phyloP scores from a whole-genome alignment of 2,888 invertebrate genomes.

The Sipha maydis region DNA sequence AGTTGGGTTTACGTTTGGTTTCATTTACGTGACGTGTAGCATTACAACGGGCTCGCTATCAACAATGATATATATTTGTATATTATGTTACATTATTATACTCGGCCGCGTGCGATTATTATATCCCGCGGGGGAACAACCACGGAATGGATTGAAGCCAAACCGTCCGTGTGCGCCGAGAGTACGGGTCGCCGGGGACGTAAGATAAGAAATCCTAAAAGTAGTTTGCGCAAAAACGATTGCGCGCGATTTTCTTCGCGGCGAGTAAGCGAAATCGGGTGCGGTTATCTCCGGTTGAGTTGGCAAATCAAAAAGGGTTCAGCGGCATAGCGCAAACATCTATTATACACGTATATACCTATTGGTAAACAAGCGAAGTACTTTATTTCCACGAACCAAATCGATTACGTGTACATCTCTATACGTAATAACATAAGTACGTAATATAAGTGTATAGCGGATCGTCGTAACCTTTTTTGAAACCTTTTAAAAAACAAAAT shows the following conservation, averaged over 20 bases:
- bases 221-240: neutral
- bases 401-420: neutral
- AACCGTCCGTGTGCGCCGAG: too few relatives aligned
- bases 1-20: too few relatives aligned
- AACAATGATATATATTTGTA: too few relatives aligned
- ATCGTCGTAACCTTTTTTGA: neutral
- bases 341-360: neutral
- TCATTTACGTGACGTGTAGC: too few relatives aligned
- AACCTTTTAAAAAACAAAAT: slow-evolving; percentile 5
- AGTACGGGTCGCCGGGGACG: neutral
- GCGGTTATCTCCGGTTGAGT: slow-evolving; percentile 37
- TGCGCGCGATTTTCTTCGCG: neutral
- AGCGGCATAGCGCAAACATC: neutral
- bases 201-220: neutral
- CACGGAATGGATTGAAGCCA: too few relatives aligned
- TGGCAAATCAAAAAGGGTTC: slow-evolving; percentile 41
- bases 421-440: neutral
- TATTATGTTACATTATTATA: too few relatives aligned
- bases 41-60: too few relatives aligned
- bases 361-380: neutral
- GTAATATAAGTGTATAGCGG: neutral
- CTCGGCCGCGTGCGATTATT: neutral
- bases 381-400: slow-evolving; percentile 22
- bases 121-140: neutral
- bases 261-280: neutral